phyloP scores from a whole-genome alignment of 23 tunicate species.

The Phallusia fumigata region DNA sequence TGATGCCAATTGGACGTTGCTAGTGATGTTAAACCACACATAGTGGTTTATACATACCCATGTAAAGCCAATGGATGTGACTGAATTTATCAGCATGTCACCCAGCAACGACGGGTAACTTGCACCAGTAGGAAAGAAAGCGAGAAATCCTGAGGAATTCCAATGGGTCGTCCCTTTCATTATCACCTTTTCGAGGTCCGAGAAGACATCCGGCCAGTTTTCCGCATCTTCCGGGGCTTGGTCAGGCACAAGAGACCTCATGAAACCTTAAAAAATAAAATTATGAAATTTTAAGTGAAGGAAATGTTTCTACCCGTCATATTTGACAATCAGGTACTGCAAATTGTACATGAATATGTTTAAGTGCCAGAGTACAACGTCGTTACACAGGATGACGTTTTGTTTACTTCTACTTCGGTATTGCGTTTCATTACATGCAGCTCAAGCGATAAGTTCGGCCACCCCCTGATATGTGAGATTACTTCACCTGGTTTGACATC shows the following conservation, averaged over 20 bases:
- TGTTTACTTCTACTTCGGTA: too few relatives aligned
- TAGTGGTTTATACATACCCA: constrained; percentile 21
- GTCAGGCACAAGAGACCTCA: constrained; percentile 29
- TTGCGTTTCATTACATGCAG: too few relatives aligned
- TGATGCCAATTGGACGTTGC: too few relatives aligned
- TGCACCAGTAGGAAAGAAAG: constrained; percentile 27
- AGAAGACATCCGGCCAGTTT: constrained; percentile 24
- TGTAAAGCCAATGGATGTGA: constrained; percentile 30
- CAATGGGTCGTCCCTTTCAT: constrained; percentile 17
- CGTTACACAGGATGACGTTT: too few relatives aligned
- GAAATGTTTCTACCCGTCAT: too few relatives aligned
- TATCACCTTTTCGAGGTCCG: constrained; percentile 22
- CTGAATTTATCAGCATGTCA: constrained; percentile 29
- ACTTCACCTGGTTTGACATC: constrained; percentile 38
- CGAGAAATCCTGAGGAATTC: constrained; percentile 34
- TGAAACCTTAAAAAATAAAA: constrained; percentile 24
- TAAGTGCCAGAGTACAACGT: too few relatives aligned
- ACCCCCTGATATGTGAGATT: too few relatives aligned
- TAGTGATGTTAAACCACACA: too few relatives aligned
- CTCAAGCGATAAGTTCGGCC: too few relatives aligned
- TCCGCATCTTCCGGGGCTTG: constrained; percentile 23
- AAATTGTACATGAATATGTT: too few relatives aligned
- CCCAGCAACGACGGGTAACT: constrained; percentile 43
- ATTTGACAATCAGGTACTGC: too few relatives aligned
- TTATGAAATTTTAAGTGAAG: too few relatives aligned